A percentile compares a stretch with the other conserved stretches of the same genome.
phyloP scores from a whole-genome alignment of 2,888 invertebrate species.

The Drosophila anceps region DNA sequence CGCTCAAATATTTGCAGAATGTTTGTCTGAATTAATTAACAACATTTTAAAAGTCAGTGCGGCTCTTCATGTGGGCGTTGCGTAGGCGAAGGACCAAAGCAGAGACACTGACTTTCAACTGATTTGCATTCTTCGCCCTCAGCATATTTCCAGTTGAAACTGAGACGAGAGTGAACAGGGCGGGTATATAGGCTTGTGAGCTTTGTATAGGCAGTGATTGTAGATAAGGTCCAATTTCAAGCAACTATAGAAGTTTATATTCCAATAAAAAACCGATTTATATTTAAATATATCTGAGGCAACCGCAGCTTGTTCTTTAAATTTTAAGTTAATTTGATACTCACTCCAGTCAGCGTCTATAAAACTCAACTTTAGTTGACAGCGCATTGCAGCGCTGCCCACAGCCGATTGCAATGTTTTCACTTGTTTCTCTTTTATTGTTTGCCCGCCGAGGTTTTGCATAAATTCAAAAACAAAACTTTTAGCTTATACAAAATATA shows the following conservation, averaged over 20 bases:
- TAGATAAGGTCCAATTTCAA: neutral
- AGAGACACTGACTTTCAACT: slow-evolving; percentile 21
- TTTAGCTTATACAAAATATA: neutral
- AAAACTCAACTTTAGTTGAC: too few species aligned
- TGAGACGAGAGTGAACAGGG: neutral
- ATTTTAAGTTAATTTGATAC: neutral
- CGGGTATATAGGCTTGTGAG: neutral
- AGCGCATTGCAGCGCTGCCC: neutral
- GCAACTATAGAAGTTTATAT: too few species aligned
- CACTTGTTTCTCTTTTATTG: slow-evolving; percentile 32
- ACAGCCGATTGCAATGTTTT: neutral
- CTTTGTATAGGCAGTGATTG: neutral
- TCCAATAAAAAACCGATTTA: too few species aligned
- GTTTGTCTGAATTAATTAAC: slow-evolving; percentile 81
- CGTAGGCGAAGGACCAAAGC: neutral
- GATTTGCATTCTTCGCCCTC: slow-evolving; percentile 62
- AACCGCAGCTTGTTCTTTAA: neutral
- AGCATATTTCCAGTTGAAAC: slow-evolving; percentile 56
- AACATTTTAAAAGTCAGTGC: slow-evolving; percentile 51
- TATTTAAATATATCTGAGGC: neutral
- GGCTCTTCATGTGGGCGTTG: neutral
- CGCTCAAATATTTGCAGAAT: slow-evolving; percentile 73
- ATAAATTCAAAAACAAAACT: slow-evolving; percentile 62
- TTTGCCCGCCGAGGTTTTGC: slow-evolving; percentile 68
- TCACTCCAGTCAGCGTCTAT: too few species aligned